Conservation (phyloP, 2,113 vertebrate genomes). For the Collichthys lucidus region DNA sequence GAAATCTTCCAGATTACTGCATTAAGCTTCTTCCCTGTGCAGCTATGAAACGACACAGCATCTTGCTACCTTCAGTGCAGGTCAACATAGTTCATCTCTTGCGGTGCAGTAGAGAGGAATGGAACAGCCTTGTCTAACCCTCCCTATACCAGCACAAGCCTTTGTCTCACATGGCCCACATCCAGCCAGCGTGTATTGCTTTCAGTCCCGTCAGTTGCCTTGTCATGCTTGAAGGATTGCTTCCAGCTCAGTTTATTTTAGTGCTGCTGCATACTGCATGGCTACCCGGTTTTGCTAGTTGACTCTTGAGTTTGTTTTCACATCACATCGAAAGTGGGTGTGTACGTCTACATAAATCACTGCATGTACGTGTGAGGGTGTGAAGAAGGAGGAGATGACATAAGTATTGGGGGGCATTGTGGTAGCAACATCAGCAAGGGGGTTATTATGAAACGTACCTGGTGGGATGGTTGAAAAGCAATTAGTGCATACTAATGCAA, state of each 20-base stretch:
- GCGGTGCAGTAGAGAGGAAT: constrained; percentile 11
- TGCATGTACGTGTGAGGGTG: constrained; percentile 48
- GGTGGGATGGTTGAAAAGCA: constrained; percentile 67
- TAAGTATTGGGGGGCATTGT: constrained; percentile 9
- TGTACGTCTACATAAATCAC: constrained; percentile 51
- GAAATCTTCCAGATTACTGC: neutral
- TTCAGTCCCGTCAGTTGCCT: constrained; percentile 65
- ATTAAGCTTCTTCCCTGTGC: constrained; percentile 8
- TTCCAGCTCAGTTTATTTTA: constrained; percentile 88
- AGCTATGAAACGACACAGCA: neutral
- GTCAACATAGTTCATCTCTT: constrained; percentile 23
- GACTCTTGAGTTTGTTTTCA: constrained; percentile 81
- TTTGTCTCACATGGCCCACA: constrained; percentile 79
- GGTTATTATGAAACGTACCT: constrained; percentile 64
- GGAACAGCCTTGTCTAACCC: constrained; percentile 45
- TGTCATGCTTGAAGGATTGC: constrained; percentile 82
- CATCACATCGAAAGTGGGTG: constrained; percentile 35
- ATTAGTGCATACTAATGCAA: constrained; percentile 60
- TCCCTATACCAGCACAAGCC: constrained; percentile 66
- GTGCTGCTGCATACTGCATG: constrained; percentile 72
- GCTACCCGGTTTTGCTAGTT: constrained; percentile 86
- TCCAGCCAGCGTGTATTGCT: constrained; percentile 77
- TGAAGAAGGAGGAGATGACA: constrained; percentile 11
- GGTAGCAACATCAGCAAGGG: constrained; percentile 30
- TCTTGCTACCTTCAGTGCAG: neutral